Evolutionary conservation across 2,113 vertebrate genomes (phyloP), one percentile per base, ranked within the genome.

Genomic region (Triplophysa rosa): DNA sequence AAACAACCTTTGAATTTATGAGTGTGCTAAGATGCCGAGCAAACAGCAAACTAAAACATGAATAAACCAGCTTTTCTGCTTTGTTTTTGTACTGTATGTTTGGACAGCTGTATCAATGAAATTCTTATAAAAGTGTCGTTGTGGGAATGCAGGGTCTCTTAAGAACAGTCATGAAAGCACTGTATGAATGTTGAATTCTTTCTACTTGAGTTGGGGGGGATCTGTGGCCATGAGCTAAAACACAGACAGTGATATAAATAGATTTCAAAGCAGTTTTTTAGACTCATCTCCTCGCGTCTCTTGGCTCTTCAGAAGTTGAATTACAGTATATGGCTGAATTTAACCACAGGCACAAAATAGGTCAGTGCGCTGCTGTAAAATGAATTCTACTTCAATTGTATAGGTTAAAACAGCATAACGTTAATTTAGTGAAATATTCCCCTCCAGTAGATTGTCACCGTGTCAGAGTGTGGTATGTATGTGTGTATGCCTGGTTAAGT

Each of bases 241-340:
- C 54, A 58, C 7, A 58, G 1, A 2, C 19, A 24, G 23, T 26
- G 67, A 26, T 29, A 54, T 19, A 69, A 69, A 26, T 16, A 26
- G 42, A 67, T 68, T 52, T 68, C 67, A 24, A 75, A 76, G 40
- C n/a, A 64, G 59, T 19, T 49, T 49, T 37, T 75, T 21, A 1
- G 10, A 42, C 16, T 65, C 19, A 3, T 24, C 12, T 16, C 16
- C 4, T 8, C 21, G 23, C 37, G 16, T 21, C 49, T 77, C 23
- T 21, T 11, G 12, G n/a, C 8, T 78, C 8, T 45, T 59, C 24
- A 47, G 10, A 59, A 42, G 33, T 42, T 54, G 56, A 45, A 67
- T 68, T 19, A 61, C 24, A 78, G 64, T 54, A 59, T 26, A 12
- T 69, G 33, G 66, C 12, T 14, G 42, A 52, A 52, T n/a, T 26